Percentiles rank a stretch among this genome's conserved stretches.
phyloP scores from a whole-genome alignment of 2,113 vertebrate species.

The Arenaria interpres region DNA sequence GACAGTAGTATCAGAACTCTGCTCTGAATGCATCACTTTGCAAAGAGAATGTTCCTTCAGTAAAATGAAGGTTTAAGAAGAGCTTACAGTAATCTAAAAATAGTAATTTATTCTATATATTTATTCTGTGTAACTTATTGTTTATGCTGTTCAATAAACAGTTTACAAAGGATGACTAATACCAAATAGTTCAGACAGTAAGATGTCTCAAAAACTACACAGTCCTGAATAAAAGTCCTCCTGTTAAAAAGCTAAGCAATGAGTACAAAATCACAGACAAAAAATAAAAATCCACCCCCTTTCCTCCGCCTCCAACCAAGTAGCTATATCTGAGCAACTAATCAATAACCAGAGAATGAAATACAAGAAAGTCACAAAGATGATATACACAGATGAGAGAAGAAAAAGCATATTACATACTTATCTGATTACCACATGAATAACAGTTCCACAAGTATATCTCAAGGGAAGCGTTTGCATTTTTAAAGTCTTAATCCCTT shows the following conservation, averaged over 20 bases:
- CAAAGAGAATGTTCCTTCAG: background rate
- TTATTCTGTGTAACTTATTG: background rate
- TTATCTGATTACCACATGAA: background rate
- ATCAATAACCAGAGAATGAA: background rate
- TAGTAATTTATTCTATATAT: background rate
- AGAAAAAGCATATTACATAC: background rate
- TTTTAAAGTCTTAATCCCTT: background rate
- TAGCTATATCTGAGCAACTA: background rate
- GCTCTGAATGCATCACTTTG: background rate
- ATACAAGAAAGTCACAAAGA: background rate
- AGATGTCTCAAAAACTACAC: background rate
- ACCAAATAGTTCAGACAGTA: background rate
- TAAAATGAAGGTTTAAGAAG: background rate
- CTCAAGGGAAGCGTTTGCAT: background rate
- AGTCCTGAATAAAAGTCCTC: background rate
- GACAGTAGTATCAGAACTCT: background rate
- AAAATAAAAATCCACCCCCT: background rate
- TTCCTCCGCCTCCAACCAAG: background rate
- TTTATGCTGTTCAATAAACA: constrained; percentile 2
- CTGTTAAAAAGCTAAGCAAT: background rate
- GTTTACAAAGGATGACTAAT: constrained; percentile 2
- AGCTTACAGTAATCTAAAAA: background rate
- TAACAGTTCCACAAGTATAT: background rate
- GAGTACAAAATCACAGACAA: background rate
- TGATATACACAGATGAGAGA: background rate